Base-by-base conservation (phyloP, 2,113 vertebrate genomes). In the Plestiodon gilberti region DNA sequence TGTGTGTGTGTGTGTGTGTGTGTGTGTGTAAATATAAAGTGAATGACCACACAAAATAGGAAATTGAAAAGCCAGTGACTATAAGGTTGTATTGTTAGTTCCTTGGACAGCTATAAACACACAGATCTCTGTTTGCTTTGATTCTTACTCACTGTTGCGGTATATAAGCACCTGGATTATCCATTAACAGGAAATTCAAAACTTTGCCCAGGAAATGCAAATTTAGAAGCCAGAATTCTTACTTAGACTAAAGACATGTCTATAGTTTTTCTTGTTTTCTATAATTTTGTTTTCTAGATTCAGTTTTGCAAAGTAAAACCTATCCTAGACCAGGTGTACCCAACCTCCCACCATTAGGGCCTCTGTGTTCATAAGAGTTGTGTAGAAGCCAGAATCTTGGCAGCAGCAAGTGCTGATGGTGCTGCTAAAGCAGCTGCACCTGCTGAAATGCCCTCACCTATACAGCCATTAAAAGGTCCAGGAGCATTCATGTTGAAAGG, bases 61-160 rank as follows among this genome's bases (percentile, higher is more conserved):
- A 87, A 81, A 90, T n/a, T 87, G 57, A 74, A 3, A 11, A 77
- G 74, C 13, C 5, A 69, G 69, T 78, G 25, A 14, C 40, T 18
- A 5, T 64, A 69, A 69, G 67, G 61, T 11, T 0, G 0, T 28
- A 40, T 35, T 79, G 87, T 40, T 30, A 82, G 0, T 2, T 35
- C 10, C 18, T 2, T 62, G 8, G 35, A 86, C n/a, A 25, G 1
- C 69, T 65, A 10, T 76, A 35, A 82, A 61, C 79, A 52, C 2
- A 9, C 61, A 88, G 55, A 14, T 33, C n/a, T 83, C 35, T 35
- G 11, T 79, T 67, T 55, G 28, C 52, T 40, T 74, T 80, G n/a
- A 70, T 55, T n/a, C 30, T 71, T 59, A 33, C 8, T 0, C 6
- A 3, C 77, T 3, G 17, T 86, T 65, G 17, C 30, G 15, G 65